A percentile compares a stretch with the other conserved stretches of the same genome.
Evolutionary conservation across 2,113 vertebrate species (phyloP).

Genomic region (Falcunculus frontatus): DNA sequence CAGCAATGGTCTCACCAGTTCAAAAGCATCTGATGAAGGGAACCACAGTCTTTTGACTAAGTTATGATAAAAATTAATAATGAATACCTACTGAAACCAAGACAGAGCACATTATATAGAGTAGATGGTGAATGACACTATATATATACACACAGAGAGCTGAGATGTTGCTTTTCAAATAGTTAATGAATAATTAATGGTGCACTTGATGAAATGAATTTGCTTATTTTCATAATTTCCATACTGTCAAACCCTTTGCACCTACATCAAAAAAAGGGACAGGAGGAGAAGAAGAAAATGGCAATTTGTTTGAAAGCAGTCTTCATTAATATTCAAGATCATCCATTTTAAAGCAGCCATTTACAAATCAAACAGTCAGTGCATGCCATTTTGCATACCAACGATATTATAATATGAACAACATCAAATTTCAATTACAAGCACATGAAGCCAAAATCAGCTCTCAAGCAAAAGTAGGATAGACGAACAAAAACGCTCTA

Average conservation of each 20-base stretch:
- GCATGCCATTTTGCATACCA: constrained; percentile 27
- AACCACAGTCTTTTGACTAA: background rate
- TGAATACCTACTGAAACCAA: background rate
- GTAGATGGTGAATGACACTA: background rate
- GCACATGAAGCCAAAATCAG: background rate
- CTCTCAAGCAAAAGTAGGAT: background rate
- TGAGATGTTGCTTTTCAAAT: background rate
- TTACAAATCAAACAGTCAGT: constrained; percentile 27
- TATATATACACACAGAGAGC: background rate
- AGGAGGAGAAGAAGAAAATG: constrained; percentile 2
- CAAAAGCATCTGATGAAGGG: background rate
- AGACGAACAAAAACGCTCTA: background rate
- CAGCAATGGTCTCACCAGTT: background rate
- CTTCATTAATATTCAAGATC: constrained; percentile 31
- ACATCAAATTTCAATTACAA: constrained; percentile 27
- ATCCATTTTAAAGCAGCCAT: constrained; percentile 12
- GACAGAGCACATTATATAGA: background rate
- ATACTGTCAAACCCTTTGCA: background rate
- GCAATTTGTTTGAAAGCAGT: constrained; percentile 3
- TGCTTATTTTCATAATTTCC: constrained; percentile 30
- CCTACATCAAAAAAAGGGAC: background rate
- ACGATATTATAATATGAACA: constrained; percentile 23
- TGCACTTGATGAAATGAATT: background rate
- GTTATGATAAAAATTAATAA: background rate
- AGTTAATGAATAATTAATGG: constrained; percentile 18